A percentile compares a stretch with the other conserved stretches of the same genome.
These are phyloP conservation scores for Kryptopterus vitreolus DNA, from an alignment of 2,797 vertebrate species.

Conservation along the genomic window DNA sequence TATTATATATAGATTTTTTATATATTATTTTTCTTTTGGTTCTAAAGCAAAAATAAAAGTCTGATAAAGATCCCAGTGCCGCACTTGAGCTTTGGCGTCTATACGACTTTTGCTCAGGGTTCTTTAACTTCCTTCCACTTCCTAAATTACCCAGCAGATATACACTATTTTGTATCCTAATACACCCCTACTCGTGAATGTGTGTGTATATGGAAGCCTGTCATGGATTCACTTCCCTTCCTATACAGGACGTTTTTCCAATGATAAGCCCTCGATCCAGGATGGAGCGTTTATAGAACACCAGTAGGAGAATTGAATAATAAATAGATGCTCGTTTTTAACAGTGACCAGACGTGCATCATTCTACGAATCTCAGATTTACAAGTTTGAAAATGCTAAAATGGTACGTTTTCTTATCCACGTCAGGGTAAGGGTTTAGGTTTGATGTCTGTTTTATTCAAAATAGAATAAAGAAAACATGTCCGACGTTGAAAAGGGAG, in stretches of 20 bases:
- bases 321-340: background rate
- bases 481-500: too few species aligned
- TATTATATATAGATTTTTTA: too few species aligned
- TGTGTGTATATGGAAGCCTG: background rate
- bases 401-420: background rate
- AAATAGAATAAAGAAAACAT: too few species aligned
- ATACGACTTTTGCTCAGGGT: background rate
- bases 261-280: background rate
- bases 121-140: background rate
- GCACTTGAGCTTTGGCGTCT: background rate
- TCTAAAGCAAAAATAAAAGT: background rate
- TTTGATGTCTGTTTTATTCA: background rate
- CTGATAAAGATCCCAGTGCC: background rate
- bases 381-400: background rate
- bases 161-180: background rate
- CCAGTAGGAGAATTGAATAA: background rate
- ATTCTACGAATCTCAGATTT: background rate
- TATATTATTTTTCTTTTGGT: too few species aligned
- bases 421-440: background rate
- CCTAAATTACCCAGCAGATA: background rate
- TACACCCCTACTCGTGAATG: background rate
- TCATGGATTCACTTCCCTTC: background rate
- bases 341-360: background rate
- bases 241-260: background rate
- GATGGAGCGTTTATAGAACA: background rate